A percentile compares a stretch with the other conserved stretches of the same genome.
These are phyloP conservation scores for Rhombomys opimus DNA, from an alignment of 2,113 vertebrate genomes.

Conservation along the genomic window DNA sequence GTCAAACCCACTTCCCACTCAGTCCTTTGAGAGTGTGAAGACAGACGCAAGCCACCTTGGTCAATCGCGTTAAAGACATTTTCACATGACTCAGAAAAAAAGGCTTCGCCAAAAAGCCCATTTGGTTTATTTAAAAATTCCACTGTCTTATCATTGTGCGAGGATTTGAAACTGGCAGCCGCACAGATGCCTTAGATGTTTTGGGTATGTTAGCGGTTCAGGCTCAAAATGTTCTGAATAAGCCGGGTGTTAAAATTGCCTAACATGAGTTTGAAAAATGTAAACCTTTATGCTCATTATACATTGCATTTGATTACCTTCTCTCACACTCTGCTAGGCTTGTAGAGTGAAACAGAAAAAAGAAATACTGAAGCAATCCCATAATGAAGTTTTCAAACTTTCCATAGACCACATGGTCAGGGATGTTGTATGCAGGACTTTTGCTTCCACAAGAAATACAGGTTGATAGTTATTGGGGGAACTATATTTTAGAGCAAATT, in stretches of 20 bases:
- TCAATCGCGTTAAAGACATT: constrained; percentile 54
- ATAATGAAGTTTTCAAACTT: constrained; percentile 48
- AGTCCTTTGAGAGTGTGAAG: not conserved
- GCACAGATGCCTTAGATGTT: constrained; percentile 4
- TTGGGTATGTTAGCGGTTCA: constrained; percentile 24
- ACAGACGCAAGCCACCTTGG: not conserved
- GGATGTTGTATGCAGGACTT: constrained; percentile 39
- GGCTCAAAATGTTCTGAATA: constrained; percentile 15
- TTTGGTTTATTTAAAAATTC: constrained; percentile 62
- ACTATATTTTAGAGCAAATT: constrained; percentile 54
- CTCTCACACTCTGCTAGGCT: not conserved
- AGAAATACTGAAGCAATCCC: constrained; percentile 20
- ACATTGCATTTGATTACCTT: constrained; percentile 40
- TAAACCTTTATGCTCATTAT: constrained; percentile 45
- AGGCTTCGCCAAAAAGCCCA: constrained; percentile 40
- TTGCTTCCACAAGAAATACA: constrained; percentile 65
- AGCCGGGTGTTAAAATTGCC: constrained; percentile 9
- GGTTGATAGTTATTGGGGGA: constrained; percentile 65
- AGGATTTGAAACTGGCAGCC: constrained; percentile 52
- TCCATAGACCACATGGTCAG: constrained; percentile 14
- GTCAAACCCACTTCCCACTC: constrained; percentile 10
- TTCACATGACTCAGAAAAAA: constrained; percentile 44
- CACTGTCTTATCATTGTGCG: constrained; percentile 57
- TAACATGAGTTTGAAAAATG: not conserved
- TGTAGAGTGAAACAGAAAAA: not conserved